Base-by-base conservation (phyloP, 2,113 vertebrate genomes). In the Ptychochromis oligacanthus region DNA sequence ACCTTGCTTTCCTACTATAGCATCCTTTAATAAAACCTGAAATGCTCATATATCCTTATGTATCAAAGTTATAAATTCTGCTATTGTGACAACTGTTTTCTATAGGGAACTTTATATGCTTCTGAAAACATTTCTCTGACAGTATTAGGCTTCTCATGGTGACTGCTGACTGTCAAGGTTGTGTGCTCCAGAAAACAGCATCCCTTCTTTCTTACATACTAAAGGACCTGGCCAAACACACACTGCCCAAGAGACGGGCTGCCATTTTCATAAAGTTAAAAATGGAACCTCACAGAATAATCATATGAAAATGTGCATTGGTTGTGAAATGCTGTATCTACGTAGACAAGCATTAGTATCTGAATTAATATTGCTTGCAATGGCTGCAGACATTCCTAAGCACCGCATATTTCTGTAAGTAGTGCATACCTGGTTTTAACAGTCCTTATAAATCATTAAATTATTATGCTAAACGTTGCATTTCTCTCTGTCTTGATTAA, bases 161-260 rank as follows among this genome's bases (percentile, higher is more conserved):
- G 26, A 72, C 38, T 22, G 70, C 59, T 84, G 10, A 31, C 88
- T 89, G 81, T 89, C 82, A 83, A 34, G 1, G 5, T 55, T 85
- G 77, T 78, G 80, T 85, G 61, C 52, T 87, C 20, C 40, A 79
- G 85, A 84, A 82, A 81, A 79, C 75, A 80, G 38, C 62, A 56
- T 24, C 55, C 84, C 82, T 86, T 76, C 87, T 85, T 81, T 91
- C 87, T 86, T 81, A 90, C 90, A 88, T 82, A 81, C 87, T 46
- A 13, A 28, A 75, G 31, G 70, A 82, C 61, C 72, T 70, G 76
- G 72, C 65, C 75, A 86, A 14, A 75, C 78, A 14, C 82, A 38
- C 55, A 6, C 83, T 18, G n/a, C 62, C 77, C 18, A 20, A 79
- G 77, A 87, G 87, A 82, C 58, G 34, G 58, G 82, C 74, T 88